A percentile compares a stretch with the other conserved stretches of the same genome.
Evolutionary conservation across 1,140 invertebrate species (phyloP).

Genomic region (Drosophila pandora): DNA sequence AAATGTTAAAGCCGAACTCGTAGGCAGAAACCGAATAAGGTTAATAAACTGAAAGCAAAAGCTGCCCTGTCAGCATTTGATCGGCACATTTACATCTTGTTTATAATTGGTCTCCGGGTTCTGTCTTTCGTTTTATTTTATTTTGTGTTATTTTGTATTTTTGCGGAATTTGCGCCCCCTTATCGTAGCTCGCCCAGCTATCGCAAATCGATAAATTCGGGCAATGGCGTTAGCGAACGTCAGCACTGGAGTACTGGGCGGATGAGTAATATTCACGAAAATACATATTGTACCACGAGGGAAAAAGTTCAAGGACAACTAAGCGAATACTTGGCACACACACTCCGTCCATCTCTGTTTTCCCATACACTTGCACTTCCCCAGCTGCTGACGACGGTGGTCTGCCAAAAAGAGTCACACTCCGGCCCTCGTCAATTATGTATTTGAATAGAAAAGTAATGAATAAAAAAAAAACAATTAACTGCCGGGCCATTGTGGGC

Average conservation of each 20-base stretch:
- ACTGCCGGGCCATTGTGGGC: conserved; percentile 27
- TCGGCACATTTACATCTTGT: conserved; percentile 76
- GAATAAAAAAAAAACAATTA: conserved; percentile 7
- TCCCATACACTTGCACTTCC: neutral
- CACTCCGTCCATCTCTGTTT: neutral
- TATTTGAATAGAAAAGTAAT: conserved; percentile 8
- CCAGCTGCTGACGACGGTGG: conserved; percentile 10
- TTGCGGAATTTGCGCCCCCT: conserved; percentile 48
- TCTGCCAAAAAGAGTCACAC: neutral
- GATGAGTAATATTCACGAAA: conserved; percentile 48
- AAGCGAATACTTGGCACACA: conserved; percentile 5
- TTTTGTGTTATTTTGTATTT: neutral
- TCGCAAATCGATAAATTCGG: conserved; percentile 60
- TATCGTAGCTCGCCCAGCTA: conserved; percentile 40
- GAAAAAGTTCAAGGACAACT: conserved; percentile 63
- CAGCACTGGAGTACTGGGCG: conserved; percentile 33
- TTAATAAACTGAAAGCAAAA: conserved; percentile 72
- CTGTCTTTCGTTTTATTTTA: conserved; percentile 19
- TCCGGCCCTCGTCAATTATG: conserved; percentile 19
- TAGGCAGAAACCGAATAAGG: conserved; percentile 46
- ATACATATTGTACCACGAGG: neutral
- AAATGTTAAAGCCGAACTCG: neutral
- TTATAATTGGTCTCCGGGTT: conserved; percentile 53
- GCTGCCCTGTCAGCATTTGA: conserved; percentile 56
- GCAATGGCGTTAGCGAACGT: conserved; percentile 7